These are phyloP conservation scores for Hyperoplus lanceolatus DNA, from an alignment of 2,797 vertebrate species.

Conservation along the genomic window DNA sequence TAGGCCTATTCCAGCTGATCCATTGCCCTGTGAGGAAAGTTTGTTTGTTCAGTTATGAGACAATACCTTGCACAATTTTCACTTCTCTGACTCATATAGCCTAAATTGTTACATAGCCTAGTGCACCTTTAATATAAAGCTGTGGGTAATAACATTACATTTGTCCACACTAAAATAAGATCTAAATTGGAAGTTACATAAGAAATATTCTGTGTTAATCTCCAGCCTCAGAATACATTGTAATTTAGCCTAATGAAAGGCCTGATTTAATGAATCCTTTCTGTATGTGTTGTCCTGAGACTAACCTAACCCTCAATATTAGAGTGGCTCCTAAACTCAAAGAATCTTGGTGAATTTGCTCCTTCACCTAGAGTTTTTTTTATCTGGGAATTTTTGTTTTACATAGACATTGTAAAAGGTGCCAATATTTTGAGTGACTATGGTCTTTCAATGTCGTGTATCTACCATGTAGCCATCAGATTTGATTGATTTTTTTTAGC, in stretches of 20 bases:
- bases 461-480: not conserved
- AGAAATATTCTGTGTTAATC: not conserved
- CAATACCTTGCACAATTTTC: too few species aligned
- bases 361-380: not conserved
- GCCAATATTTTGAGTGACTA: not conserved
- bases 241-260: too few species aligned
- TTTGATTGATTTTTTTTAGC: not conserved
- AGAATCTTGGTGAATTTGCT: not conserved
- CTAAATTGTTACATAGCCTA: too few species aligned
- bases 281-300: not conserved
- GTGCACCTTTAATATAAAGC: not conserved
- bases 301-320: not conserved
- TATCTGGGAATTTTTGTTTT: not conserved
- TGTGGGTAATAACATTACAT: too few species aligned
- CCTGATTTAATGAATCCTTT: not conserved
- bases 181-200: not conserved
- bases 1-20: too few species aligned
- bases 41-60: too few species aligned
- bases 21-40: too few species aligned
- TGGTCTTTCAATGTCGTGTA: too few species aligned
- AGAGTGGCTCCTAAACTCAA: not conserved
- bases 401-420: not conserved
- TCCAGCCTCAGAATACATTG: not conserved
- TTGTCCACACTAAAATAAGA: not conserved
- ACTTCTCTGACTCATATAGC: too few species aligned